Conservation (phyloP, 1,140 invertebrate species). For the honey bee (Apis mellifera) region Amel_HAv3.1 CM009933.2:4889001-4889500, state of each 20-base stretch:
- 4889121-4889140: neutral
- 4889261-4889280: neutral
- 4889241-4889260: neutral
- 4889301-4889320: neutral
- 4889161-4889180: neutral
- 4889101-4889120: neutral
- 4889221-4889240: neutral
- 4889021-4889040: neutral
- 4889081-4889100: neutral
- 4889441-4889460: neutral
- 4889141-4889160: neutral
- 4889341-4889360: neutral
- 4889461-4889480: constrained; percentile 20
- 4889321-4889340: neutral
- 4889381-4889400: neutral
- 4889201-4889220: neutral
- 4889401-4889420: neutral
- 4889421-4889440: neutral
- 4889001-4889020: neutral
- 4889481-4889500: constrained; percentile 29
- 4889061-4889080: neutral
- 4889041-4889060: neutral
- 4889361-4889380: neutral
- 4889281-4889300: too few species aligned
- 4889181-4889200: neutral